phyloP scores from a whole-genome alignment of 2,888 invertebrate species.

The Sesia bembeciformis region DNA sequence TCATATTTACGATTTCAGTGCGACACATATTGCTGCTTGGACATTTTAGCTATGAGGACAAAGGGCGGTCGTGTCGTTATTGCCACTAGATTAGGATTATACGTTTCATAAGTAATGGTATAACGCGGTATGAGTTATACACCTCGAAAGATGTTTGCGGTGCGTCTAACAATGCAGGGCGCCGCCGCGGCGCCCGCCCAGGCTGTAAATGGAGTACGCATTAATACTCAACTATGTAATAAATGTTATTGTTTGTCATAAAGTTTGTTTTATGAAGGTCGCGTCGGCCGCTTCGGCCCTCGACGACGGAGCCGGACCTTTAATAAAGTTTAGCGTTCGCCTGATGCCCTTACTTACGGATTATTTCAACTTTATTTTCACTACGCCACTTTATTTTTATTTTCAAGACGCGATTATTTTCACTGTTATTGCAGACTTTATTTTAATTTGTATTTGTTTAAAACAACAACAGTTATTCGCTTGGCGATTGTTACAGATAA shows the following conservation, averaged over 20 bases:
- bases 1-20: slow-evolving; percentile 22
- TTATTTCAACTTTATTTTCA: slow-evolving; percentile 3
- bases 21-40: slow-evolving; percentile 5
- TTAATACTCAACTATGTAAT: slow-evolving; percentile 67
- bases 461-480: slow-evolving; percentile 11
- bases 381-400: too few species aligned
- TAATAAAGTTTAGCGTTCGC: slow-evolving; percentile 52
- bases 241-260: slow-evolving; percentile 72
- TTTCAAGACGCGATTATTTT: slow-evolving; percentile 25
- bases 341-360: slow-evolving; percentile 33
- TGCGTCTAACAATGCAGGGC: slow-evolving; percentile 31
- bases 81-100: slow-evolving; percentile 34
- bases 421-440: slow-evolving; percentile 19
- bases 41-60: slow-evolving; percentile 12
- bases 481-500: slow-evolving; percentile 21
- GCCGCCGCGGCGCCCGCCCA: slow-evolving; percentile 23
- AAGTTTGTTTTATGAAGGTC: slow-evolving; percentile 67
- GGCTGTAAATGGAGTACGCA: slow-evolving; percentile 59
- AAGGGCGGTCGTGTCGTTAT: slow-evolving; percentile 20
- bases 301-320: slow-evolving; percentile 43
- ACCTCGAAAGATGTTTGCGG: slow-evolving; percentile 36
- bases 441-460: not conserved
- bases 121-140: slow-evolving; percentile 25
- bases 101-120: slow-evolving; percentile 28
- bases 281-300: slow-evolving; percentile 38